Evolutionary conservation across 2,797 vertebrate genomes (phyloP).

Genomic region (Phoebastria nigripes): DNA sequence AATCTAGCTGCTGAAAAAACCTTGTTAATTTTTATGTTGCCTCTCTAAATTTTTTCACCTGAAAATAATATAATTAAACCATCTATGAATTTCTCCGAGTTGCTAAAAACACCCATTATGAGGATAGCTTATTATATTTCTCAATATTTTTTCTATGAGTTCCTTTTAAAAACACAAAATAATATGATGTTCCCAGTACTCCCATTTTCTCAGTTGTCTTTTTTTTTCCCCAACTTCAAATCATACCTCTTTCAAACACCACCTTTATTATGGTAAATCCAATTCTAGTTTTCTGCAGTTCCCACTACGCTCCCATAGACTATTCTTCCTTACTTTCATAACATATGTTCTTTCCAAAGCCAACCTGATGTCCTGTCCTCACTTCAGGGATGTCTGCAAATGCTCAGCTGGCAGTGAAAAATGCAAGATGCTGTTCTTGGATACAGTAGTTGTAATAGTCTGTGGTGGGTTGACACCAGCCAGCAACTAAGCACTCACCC

Average conservation of each 20-base stretch:
- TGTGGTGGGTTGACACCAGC: not conserved
- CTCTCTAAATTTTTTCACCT: not conserved
- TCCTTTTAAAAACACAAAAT: not conserved
- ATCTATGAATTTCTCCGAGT: not conserved
- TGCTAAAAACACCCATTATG: rapidly evolving
- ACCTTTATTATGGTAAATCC: not conserved
- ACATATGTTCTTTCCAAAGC: not conserved
- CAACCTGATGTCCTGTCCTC: not conserved
- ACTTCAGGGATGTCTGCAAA: not conserved
- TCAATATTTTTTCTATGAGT: not conserved
- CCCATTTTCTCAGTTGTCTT: not conserved
- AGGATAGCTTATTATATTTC: not conserved
- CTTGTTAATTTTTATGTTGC: not conserved
- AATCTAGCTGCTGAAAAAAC: not conserved
- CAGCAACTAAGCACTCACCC: not conserved
- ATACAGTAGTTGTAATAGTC: not conserved
- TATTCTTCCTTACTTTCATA: not conserved
- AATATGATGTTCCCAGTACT: not conserved
- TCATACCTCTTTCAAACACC: not conserved
- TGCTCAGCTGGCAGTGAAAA: not conserved
- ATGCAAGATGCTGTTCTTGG: not conserved
- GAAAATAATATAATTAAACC: not conserved
- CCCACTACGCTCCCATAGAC: not conserved
- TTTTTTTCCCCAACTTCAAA: not conserved
- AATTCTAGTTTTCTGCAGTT: not conserved